These are phyloP conservation scores for Drosophila cognata DNA, from an alignment of 2,888 invertebrate species.

Conservation along the genomic window DNA sequence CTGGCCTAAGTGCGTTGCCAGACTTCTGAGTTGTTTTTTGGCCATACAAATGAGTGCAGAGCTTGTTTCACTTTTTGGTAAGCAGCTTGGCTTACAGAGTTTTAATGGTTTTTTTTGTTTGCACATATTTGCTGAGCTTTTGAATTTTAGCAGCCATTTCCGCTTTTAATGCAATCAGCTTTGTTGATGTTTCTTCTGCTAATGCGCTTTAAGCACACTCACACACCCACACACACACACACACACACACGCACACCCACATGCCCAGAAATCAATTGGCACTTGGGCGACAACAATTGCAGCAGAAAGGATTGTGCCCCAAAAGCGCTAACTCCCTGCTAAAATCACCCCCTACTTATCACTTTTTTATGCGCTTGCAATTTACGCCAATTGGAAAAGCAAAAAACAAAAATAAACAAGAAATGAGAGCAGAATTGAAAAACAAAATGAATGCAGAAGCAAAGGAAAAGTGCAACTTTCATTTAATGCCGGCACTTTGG, in stretches of 20 bases:
- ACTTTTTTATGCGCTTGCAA: conserved; percentile 66
- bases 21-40: conserved; percentile 23
- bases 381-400: conserved; percentile 69
- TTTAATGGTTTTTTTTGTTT: conserved; percentile 5
- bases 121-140: conserved; percentile 65
- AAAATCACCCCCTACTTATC: conserved; percentile 39
- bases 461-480: conserved; percentile 54
- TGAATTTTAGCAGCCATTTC: conserved; percentile 68
- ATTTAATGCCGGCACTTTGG: conserved; percentile 74
- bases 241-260: conserved; percentile 21
- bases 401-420: conserved; percentile 4
- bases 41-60: conserved; percentile 19
- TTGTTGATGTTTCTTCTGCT: conserved; percentile 46
- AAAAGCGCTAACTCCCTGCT: background rate
- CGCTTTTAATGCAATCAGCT: conserved; percentile 68
- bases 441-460: background rate
- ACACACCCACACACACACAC: conserved; percentile 13
- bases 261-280: conserved; percentile 70
- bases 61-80: conserved; percentile 32
- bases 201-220: conserved; percentile 55
- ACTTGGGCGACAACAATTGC: conserved; percentile 47
- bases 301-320: conserved; percentile 30
- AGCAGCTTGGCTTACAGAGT: conserved; percentile 43
- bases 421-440: conserved; percentile 13
- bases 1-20: conserved; percentile 30